Evolutionary conservation across 2,888 invertebrate genomes (phyloP), one percentile per base, ranked within the genome.

Genomic region (Platypus cylindrus): DNA sequence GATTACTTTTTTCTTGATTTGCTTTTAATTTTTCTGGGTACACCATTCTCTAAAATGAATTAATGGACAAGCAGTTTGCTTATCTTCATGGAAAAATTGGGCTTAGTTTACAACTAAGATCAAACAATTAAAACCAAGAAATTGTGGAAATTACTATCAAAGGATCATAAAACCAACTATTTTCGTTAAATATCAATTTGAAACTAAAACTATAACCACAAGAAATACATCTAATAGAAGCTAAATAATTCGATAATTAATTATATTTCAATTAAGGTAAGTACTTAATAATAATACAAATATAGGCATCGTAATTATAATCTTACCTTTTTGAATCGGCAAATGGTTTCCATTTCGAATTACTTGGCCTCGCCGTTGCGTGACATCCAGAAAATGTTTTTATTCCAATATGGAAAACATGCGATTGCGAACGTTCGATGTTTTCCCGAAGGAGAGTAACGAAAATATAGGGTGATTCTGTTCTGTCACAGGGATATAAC

Each of bases 271-370:
- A 49, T 51, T 45, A 48, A 46, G 47, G 41, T 38, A 44, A 47
- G 45, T 46, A 44, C 34, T 37, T 32, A 34, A 41, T 36, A 43
- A 32, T 29, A 38, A 25, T 12, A 15, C 17, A 44, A 22, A 29
- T 25, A 29, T 39, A 36, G 17, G 17, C 29, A 41, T 29, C 26
- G 13, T 30, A 32, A 13, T 5, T 37, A 34, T 16, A 2, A 5
- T 26, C 29, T 55, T 59, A 61, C 60, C 60, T 61, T 61, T 58
- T 59, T 61, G 48, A 61, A 55, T 42, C 56, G 55, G 54, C 51
- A 58, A 55, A 60, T 55, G 55, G 52, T 59, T 56, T 61, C 59
- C 60, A 61, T 61, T 57, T 58, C 48, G 54, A 52, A 50, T 51
- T 52, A 56, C 54, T 52, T 51, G 53, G 51, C 51, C 49, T 46